Base-by-base conservation (phyloP, 1,140 invertebrate genomes). In the Lutraria rhynchaena region DNA sequence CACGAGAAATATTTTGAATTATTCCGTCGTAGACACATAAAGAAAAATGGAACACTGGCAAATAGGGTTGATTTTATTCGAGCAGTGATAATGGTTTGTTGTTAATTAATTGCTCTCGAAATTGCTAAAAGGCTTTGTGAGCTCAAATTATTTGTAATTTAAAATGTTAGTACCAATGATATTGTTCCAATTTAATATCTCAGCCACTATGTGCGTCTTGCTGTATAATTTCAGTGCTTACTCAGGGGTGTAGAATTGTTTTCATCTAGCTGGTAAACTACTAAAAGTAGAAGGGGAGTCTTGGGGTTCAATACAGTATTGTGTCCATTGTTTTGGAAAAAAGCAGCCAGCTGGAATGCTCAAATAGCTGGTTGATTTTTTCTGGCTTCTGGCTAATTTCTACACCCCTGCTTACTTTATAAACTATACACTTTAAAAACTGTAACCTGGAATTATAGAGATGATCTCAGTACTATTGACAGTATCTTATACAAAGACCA, bases 1-100 rank as follows among this genome's bases (percentile, higher is more conserved):
- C 73, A 76, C 17, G 57, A 44, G 55, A 76, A 76, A 24, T n/a
- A 41, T n/a, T 76, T 76, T 44, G 55, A 63, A n/a, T 61, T 61
- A 58, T 76, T 76, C 58, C n/a, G 58, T 0, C 61, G 63, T 35
- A 33, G 58, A 22, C 73, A 76, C 24, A 60, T 61, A 27, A n/a
- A 35, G 5, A 9, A 35, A 27, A 35, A 58, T 49, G 33, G 27
- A 27, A n/a, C 44, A 19, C 55, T 75, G 31, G 37, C 71, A 11
- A 49, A 19, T 33, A 51, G 55, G 24, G 71, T 74, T 5, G 71
- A 74, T 24, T 57, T 41, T 44, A 35, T 74, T 0, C 53, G 71
- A 3, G 35, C 37, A 3, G 35, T 74, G n/a, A 9, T 41, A 46
- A 33, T 35, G 57, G 57, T 60, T n/a, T 53, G 19, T 53, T 53